Evolutionary conservation across 1,140 invertebrate species (phyloP).

Genomic region (Trialeurodes vaporariorum): DNA sequence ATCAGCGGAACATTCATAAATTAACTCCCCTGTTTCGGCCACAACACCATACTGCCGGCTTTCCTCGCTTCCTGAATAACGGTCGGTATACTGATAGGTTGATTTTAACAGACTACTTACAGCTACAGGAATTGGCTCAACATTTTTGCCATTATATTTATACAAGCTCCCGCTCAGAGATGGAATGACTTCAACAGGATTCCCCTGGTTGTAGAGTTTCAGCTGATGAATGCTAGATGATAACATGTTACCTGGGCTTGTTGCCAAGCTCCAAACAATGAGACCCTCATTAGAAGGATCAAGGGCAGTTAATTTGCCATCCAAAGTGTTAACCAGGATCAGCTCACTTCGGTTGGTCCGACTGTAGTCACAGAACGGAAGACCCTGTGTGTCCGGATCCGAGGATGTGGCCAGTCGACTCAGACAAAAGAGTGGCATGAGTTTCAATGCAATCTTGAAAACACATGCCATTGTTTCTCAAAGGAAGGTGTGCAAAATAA

Average conservation of each 20-base stretch:
- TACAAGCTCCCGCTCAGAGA: slow-evolving; percentile 82
- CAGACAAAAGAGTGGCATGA: background rate
- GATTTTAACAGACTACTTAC: slow-evolving; percentile 72
- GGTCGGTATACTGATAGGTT: slow-evolving; percentile 69
- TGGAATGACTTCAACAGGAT: slow-evolving; percentile 77
- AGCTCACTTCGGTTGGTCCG: slow-evolving; percentile 29
- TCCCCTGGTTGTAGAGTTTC: slow-evolving; percentile 75
- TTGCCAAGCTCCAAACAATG: slow-evolving; percentile 59
- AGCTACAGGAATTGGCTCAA: slow-evolving; percentile 75
- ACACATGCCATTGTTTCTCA: background rate
- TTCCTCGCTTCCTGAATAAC: slow-evolving; percentile 41
- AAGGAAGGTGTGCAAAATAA: too few species aligned
- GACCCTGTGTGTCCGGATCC: background rate
- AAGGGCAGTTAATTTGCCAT: slow-evolving; percentile 70
- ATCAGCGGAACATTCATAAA: slow-evolving; percentile 62
- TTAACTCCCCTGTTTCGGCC: slow-evolving; percentile 54
- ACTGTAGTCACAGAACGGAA: background rate
- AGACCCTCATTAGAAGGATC: slow-evolving; percentile 52
- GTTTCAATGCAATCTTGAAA: background rate
- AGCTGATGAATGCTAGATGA: slow-evolving; percentile 73
- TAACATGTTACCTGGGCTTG: slow-evolving; percentile 56
- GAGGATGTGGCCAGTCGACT: background rate
- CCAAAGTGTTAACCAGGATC: slow-evolving; percentile 73
- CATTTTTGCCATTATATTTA: slow-evolving; percentile 75
- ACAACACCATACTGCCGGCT: slow-evolving; percentile 51